Base-by-base conservation (phyloP, 1,140 invertebrate genomes). In the Drosophila sucinea region DNA sequence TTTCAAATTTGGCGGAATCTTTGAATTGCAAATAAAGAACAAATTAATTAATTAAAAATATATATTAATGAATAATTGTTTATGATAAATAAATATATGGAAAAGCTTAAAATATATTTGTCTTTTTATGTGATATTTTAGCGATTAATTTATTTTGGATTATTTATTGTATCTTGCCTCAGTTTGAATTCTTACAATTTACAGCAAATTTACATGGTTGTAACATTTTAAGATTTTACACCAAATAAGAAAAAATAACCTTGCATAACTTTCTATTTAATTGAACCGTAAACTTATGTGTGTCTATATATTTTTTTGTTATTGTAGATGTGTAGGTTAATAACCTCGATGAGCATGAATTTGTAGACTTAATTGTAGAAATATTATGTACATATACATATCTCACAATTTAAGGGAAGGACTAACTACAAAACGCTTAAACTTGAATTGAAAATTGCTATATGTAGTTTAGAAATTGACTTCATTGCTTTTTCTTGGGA, bases 301-400 rank as follows among this genome's bases (percentile, higher is more conserved):
- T 61, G 62, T 74, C 44, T 66, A 56, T 79, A 38, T 38, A 38
- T 38, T 38, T 38, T 38, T 70, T 56, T 69, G 62, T 68, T 86
- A 67, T 60, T 61, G 7, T 30, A 60, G 71, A 62, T 65, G 56
- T 70, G 65, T 80, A 87, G 89, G 79, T 89, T 38, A 38, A 83
- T 70, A 83, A 87, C 84, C 80, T 87, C 84, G 62, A 77, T 87
- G 83, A 87, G 83, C 83, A 86, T 74, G 71, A 76, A 76, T 87
- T 60, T 25, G 40, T 85, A 74, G 79, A 75, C 77, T 84, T 87
- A 90, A 74, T 74, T 71, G 62, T 71, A 51, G 44, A 51, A 51
- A 63, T 90, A 74, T 77, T 87, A 86, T 82, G 55, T 86, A 86
- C 17, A 17, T 81, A 84, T 62, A 62, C 41, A 60, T 60, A 38